Conservation (phyloP, 2,797 vertebrate species). For the Liasis olivaceus region DNA sequence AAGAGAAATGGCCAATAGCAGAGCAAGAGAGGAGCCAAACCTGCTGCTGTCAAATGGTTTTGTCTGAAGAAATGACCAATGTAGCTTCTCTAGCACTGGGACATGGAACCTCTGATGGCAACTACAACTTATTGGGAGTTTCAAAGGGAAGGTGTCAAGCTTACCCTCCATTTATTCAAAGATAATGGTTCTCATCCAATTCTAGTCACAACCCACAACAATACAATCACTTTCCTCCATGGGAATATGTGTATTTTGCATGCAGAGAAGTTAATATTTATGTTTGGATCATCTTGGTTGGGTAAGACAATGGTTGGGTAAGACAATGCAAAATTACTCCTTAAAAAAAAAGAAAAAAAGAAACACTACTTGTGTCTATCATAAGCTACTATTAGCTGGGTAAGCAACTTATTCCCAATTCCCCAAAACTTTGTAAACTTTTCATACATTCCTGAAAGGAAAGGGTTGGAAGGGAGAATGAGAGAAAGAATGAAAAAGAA, state of each 20-base stretch:
- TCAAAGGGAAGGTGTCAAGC: too few relatives aligned
- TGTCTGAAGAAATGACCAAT: too few relatives aligned
- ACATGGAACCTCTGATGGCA: too few relatives aligned
- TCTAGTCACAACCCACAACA: too few relatives aligned
- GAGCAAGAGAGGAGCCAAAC: too few relatives aligned
- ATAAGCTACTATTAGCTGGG: neutral
- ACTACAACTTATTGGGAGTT: too few relatives aligned
- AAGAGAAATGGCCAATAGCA: too few relatives aligned
- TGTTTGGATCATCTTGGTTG: neutral
- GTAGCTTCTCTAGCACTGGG: too few relatives aligned
- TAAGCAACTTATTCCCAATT: slow-evolving; percentile 23
- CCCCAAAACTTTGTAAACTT: slow-evolving; percentile 24
- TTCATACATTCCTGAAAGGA: neutral
- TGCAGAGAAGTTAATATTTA: neutral
- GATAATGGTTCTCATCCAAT: too few relatives aligned
- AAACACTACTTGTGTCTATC: neutral
- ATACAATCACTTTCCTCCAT: too few relatives aligned
- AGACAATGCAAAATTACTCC: neutral
- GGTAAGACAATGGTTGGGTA: neutral
- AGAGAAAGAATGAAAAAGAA: neutral
- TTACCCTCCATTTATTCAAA: too few relatives aligned
- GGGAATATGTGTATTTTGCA: neutral
- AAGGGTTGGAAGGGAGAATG: fast-evolving
- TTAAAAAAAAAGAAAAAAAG: neutral
- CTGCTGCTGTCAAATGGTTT: too few relatives aligned